Conservation (phyloP, 1,140 invertebrate species). For the Neodiprion virginianus region DNA sequence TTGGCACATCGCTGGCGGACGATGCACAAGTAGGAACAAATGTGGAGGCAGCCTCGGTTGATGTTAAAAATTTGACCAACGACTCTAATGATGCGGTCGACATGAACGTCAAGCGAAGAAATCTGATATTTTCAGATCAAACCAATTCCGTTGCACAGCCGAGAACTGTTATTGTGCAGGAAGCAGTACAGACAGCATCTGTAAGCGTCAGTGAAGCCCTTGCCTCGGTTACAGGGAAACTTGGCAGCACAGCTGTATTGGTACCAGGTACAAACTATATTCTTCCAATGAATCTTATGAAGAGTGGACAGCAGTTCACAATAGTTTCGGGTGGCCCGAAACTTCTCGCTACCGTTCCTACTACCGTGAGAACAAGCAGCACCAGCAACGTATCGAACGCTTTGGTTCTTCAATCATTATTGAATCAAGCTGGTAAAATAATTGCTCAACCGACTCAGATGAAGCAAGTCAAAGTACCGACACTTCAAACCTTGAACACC, state of each 20-base stretch:
- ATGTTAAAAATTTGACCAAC: constrained; percentile 35
- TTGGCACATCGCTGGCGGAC: constrained; percentile 42
- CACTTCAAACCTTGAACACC: constrained; percentile 43
- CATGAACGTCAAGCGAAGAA: constrained; percentile 47
- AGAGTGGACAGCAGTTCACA: constrained; percentile 73
- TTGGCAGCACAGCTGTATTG: constrained; percentile 66
- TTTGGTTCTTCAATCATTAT: constrained; percentile 63
- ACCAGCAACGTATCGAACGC: constrained; percentile 55
- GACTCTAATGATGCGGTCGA: constrained; percentile 54
- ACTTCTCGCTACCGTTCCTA: constrained; percentile 68
- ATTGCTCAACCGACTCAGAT: constrained; percentile 56
- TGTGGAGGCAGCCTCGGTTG: constrained; percentile 20
- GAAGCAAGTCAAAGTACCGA: constrained; percentile 53
- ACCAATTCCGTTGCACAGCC: constrained; percentile 42
- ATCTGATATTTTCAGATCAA: constrained; percentile 53
- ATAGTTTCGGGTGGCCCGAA: constrained; percentile 74
- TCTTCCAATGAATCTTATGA: constrained; percentile 72
- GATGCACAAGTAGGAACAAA: constrained; percentile 32
- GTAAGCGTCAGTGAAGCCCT: constrained; percentile 62
- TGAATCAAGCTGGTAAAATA: constrained; percentile 63
- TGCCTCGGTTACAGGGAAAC: constrained; percentile 55
- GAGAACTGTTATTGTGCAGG: constrained; percentile 61
- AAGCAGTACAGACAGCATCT: constrained; percentile 49
- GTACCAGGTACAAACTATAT: constrained; percentile 73
- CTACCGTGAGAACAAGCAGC: constrained; percentile 57